Evolutionary conservation across 2,797 vertebrate species (phyloP).

Genomic region (Rhadinocentrus ornatus): DNA sequence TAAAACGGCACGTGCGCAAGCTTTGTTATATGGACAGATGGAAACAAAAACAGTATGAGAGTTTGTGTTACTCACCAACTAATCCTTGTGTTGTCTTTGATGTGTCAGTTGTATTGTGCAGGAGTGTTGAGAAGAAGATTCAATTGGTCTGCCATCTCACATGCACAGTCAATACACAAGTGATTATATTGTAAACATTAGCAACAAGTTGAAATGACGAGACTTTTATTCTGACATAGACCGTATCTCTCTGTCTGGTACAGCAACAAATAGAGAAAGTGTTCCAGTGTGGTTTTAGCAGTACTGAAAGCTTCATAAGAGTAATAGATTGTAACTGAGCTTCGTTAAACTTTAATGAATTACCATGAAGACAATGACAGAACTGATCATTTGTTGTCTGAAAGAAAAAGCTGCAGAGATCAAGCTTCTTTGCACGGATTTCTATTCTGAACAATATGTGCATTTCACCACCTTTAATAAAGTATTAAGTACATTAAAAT

Average conservation of each 20-base stretch:
- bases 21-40: conserved; percentile 35
- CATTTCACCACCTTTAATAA: conserved; percentile 21
- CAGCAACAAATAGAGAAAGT: conserved; percentile 2
- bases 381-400: conserved; percentile 14
- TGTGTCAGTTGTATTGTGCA: conserved; percentile 48
- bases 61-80: conserved; percentile 57
- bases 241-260: background rate
- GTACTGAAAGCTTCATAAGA: conserved; percentile 8
- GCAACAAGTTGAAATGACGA: background rate
- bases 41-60: conserved; percentile 28
- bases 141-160: conserved; percentile 43
- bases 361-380: conserved; percentile 11
- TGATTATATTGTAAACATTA: conserved; percentile 7
- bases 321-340: conserved; percentile 6
- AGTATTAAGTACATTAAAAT: conserved; percentile 21
- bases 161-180: background rate
- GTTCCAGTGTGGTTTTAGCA: conserved; percentile 12
- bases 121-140: conserved; percentile 48
- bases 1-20: conserved; percentile 52
- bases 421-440: background rate
- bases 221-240: background rate
- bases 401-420: conserved; percentile 17
- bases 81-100: conserved; percentile 63
- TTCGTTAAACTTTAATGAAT: conserved; percentile 18
- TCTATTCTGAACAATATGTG: background rate